Percentiles rank a stretch among this genome's conserved stretches.
These are phyloP conservation scores for Aphis gossypii DNA, from an alignment of 1,140 invertebrate species.

Conservation along the genomic window DNA sequence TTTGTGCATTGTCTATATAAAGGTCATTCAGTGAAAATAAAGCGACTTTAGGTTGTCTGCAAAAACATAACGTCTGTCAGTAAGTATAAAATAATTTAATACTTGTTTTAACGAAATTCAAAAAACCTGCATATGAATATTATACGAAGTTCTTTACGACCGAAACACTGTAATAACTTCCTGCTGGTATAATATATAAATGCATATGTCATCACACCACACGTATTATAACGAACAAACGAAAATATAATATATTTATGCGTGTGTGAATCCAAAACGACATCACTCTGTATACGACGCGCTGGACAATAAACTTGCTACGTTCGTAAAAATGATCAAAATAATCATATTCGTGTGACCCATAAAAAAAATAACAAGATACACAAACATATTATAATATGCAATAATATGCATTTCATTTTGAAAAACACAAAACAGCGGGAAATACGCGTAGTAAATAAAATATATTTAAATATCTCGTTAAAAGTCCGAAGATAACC, in stretches of 20 bases:
- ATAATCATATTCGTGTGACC: conserved; percentile 23
- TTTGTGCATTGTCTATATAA: neutral
- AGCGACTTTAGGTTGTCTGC: neutral
- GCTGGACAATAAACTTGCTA: neutral
- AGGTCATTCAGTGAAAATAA: neutral
- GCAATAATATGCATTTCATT: conserved; percentile 8
- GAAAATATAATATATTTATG: neutral
- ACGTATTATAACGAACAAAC: neutral
- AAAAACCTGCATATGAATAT: neutral
- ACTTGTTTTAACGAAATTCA: neutral
- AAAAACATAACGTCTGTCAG: neutral
- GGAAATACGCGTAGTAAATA: neutral
- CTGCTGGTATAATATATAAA: neutral
- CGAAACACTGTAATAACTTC: neutral
- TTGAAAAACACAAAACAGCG: neutral
- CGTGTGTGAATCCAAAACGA: neutral
- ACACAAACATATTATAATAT: neutral
- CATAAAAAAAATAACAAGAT: neutral
- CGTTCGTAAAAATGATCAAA: conserved; percentile 19
- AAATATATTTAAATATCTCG: neutral
- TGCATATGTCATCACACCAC: neutral
- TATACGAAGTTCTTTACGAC: conserved; percentile 15
- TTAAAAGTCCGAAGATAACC: neutral
- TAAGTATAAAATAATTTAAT: too few relatives aligned
- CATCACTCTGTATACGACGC: neutral